Percentiles rank a stretch among this genome's conserved stretches.
Conservation (phyloP, 2,888 invertebrate species). For the Oligia fasciuncula region DNA sequence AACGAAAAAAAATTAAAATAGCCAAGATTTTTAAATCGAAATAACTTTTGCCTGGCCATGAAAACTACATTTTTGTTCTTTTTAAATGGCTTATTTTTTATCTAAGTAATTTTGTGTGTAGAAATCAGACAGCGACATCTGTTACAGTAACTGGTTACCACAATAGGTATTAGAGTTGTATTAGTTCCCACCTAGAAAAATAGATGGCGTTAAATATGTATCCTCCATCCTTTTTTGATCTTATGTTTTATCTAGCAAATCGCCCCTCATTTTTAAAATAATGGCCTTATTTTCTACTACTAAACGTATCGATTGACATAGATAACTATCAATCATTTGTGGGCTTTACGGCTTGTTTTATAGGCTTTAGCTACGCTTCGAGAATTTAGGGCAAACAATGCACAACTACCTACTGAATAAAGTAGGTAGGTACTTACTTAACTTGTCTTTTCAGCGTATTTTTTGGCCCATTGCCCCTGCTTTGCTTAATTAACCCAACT, state of each 20-base stretch:
- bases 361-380: neutral
- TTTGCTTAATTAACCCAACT: constrained; percentile 22
- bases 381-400: constrained; percentile 43
- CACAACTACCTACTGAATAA: constrained; percentile 14
- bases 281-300: neutral
- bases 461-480: constrained; percentile 44
- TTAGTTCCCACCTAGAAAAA: neutral
- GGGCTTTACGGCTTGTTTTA: neutral
- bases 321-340: neutral
- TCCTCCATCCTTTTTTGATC: neutral
- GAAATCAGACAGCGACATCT: constrained; percentile 17
- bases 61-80: neutral
- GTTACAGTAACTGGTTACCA: neutral
- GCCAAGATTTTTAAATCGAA: neutral
- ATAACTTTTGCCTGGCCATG: neutral
- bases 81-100: too few species aligned
- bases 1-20: neutral
- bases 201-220: constrained; percentile 36
- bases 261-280: neutral
- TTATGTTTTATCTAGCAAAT: neutral
- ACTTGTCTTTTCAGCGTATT: constrained; percentile 11
- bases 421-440: too few species aligned
- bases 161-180: neutral
- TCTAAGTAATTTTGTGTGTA: too few species aligned
- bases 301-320: constrained; percentile 1